Conservation (phyloP, 2,113 vertebrate species). For the Pongo pygmaeus region DNA sequence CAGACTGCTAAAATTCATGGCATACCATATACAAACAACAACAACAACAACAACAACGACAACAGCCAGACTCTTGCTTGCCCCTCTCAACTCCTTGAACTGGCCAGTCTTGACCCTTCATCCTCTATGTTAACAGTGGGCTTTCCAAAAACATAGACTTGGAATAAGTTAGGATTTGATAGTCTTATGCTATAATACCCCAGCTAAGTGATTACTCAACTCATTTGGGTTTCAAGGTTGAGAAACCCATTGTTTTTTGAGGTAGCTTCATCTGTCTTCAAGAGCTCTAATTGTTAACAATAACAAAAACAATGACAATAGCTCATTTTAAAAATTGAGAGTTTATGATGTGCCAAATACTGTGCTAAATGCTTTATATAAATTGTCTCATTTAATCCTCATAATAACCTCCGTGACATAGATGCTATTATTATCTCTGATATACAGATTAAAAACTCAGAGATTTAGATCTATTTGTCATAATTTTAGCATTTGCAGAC, state of each 20-base stretch:
- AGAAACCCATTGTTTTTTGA: slow-evolving; percentile 10
- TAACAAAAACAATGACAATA: slow-evolving; percentile 6
- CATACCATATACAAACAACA: not conserved
- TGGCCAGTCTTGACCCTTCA: not conserved
- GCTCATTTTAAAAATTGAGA: not conserved
- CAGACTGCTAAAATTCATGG: not conserved
- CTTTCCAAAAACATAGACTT: not conserved
- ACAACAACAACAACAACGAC: not conserved
- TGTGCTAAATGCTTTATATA: not conserved
- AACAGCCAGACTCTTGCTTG: not conserved
- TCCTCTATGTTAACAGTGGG: not conserved
- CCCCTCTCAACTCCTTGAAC: not conserved
- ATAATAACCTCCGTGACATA: slow-evolving; percentile 3
- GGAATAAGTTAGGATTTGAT: not conserved
- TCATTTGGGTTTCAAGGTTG: not conserved
- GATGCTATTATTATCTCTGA: not conserved
- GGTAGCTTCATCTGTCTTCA: not conserved
- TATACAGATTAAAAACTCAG: not conserved
- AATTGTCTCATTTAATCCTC: slow-evolving; percentile 27
- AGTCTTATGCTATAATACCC: not conserved
- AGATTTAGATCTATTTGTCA: not conserved
- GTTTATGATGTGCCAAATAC: not conserved
- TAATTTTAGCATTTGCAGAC: not conserved
- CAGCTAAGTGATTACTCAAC: not conserved
- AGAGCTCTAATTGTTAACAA: slow-evolving; percentile 29